Base-by-base conservation (phyloP, 2,797 vertebrate genomes). In the Parambassis ranga region DNA sequence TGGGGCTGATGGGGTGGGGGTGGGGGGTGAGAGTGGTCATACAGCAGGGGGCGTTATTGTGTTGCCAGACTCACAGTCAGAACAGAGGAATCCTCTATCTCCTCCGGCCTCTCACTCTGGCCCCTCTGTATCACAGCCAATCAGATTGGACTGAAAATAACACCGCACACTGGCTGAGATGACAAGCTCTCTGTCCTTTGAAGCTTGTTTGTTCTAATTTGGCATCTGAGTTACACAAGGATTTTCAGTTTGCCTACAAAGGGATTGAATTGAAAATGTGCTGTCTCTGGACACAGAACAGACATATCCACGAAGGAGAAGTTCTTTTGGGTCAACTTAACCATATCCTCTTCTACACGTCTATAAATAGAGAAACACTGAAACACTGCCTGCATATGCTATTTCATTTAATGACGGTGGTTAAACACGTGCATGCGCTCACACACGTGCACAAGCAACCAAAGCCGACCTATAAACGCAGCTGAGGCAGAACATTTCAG, bases 1-100 rank as follows among this genome's bases (percentile, higher is more conserved):
- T 7, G 13, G 4, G 16, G 24, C 22, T 8, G 27, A 0, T 16
- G 3, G 4, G 11, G 11, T 15, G 19, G 31, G 15, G 7, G 23
- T 8, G 14, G 30, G 18, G 36, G 67, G 73, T 30, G 10, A 16
- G 23, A 41, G 32, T 2, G 23, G 46, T 14, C 53, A 52, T 58
- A 43, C 91, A 88, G 87, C 87, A 91, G 90, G 87, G 89, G 91
- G 90, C 86, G 84, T 65, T 81, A 75, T 86, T 91, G 89, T 82
- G 72, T 88, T 81, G 81, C 65, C 60, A 77, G 71, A 82, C 19
- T 51, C 26, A 10, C 30, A 75, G 55, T 28, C 13, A 65, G 52
- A 64, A 16, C 55, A 23, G 68, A 55, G 49, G 35, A 27, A 41
- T 52, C 50, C 36, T 70, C 48, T 55, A 30, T 73, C 63, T 50